Base-by-base conservation (phyloP, 2,113 vertebrate species). In the Cavia aperea region DNA sequence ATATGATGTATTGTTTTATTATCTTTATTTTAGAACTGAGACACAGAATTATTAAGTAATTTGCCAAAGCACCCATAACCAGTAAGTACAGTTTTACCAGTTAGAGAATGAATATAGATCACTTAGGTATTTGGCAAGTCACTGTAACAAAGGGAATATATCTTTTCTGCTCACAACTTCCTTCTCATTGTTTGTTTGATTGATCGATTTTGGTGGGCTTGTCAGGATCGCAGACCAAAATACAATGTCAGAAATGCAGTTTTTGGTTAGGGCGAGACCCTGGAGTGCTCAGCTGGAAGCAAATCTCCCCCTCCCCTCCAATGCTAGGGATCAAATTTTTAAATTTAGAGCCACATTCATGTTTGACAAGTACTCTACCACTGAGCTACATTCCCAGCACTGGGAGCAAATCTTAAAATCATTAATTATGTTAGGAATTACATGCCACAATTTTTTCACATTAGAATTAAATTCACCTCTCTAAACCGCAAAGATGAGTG, bases 31-130 rank as follows among this genome's bases (percentile, higher is more conserved):
- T 86, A 86, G 46, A 90, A 68, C 49, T 16, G 68, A 94, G 70
- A 36, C 77, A 90, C 56, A 94, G 58, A 85, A 62, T 62, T 83
- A 81, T 46, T 91, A 93, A 77, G 77, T 92, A 92, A 89, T 94
- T 93, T 94, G 77, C 91, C 77, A 54, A 81, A 81, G 65, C 84
- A 84, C 84, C 54, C 84, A 86, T 77, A 93, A 94, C 93, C 63
- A 91, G 89, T 82, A 96, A 79, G 94, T 90, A 81, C 60, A 77
- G 88, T 94, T 93, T 90, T 94, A 92, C 95, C 66, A 88, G 93
- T 91, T 94, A 90, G 91, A 93, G 68, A 93, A 65, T 95, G 84
- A 93, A 19, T 68, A 29, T 26, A 58, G 54, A 43, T 82, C n/a
- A 58, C 43, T 91, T 75, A 43, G 1, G 0, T n/a, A 51, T 90